Evolutionary conservation across 1,140 invertebrate genomes (phyloP), one percentile per base, ranked within the genome.

Genomic region (Drosophila paulistorum): DNA sequence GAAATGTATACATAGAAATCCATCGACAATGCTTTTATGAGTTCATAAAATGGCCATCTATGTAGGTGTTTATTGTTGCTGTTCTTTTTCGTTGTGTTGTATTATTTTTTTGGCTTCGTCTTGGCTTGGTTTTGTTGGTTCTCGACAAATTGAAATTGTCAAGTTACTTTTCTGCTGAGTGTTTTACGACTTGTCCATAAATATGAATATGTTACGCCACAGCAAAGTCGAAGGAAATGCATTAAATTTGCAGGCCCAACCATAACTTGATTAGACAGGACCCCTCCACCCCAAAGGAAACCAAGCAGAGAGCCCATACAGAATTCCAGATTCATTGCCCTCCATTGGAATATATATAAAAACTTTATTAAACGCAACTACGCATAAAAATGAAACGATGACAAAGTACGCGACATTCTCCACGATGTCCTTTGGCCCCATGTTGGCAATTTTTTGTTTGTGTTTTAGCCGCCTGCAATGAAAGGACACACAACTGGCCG

Each of bases 331-430:
- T 57, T 74, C 60, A 39, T 37, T 20, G 35, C 14, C 17, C 17
- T 51, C 17, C 45, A 51, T 51, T 14, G 7, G 45, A 23, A 51
- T 37, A 37, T 11, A 37, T 37, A 37, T 37, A 87, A 89, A 87
- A 87, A 80, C 79, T 89, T 87, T 87, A 87, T 87, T 87, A 87
- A 87, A 87, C 84, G 79, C 83, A 87, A 87, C 84, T 89, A 87
- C 73, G 77, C 85, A 89, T 89, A 89, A 87, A 87, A 87, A 81
- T 79, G 80, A 87, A 87, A 84, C 74, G 84, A 87, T 87, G 84
- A 87, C 84, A 87, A 89, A 87, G 81, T 84, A 83, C 80, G 85
- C 83, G 84, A 78, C 75, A 64, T 65, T 65, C 75, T 71, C 17
- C 45, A 51, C 65, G 72, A 65, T 68, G 74, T 71, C 81, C 68